phyloP scores from a whole-genome alignment of 1,140 invertebrate species.

The Oncopeltus fasciatus region DNA sequence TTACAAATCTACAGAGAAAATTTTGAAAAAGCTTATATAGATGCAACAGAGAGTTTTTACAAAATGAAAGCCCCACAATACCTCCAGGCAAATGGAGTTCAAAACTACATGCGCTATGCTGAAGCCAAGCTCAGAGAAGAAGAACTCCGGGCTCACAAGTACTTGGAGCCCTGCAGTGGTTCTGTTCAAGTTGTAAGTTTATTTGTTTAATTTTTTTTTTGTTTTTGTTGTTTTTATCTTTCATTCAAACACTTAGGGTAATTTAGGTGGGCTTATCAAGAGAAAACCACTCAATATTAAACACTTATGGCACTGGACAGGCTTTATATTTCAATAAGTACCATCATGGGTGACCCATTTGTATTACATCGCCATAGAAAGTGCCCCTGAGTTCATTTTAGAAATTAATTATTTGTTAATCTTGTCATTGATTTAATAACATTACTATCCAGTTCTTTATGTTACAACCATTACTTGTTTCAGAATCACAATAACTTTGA shows the following conservation, averaged over 20 bases:
- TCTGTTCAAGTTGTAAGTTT: conserved; percentile 44
- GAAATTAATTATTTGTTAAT: too few relatives aligned
- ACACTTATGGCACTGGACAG: too few relatives aligned
- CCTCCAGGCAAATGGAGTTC: conserved; percentile 79
- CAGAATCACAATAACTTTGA: too few relatives aligned
- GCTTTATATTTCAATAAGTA: too few relatives aligned
- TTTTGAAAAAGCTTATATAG: conserved; percentile 90
- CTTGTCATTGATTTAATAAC: too few relatives aligned
- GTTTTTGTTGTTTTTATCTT: not conserved
- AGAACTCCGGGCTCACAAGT: conserved; percentile 79
- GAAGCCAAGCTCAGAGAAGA: conserved; percentile 91
- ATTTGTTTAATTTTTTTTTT: not conserved
- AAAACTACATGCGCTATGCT: conserved; percentile 93
- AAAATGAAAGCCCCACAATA: conserved; percentile 81
- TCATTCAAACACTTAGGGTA: not conserved
- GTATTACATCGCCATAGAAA: too few relatives aligned
- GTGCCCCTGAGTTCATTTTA: too few relatives aligned
- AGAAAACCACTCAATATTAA: too few relatives aligned
- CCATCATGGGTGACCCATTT: too few relatives aligned
- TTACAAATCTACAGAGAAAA: conserved; percentile 91
- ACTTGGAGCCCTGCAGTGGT: conserved; percentile 81
- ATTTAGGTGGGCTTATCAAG: too few relatives aligned
- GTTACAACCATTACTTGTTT: too few relatives aligned
- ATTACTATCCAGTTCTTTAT: too few relatives aligned
- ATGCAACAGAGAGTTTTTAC: conserved; percentile 87